These are phyloP conservation scores for Centropus bengalensis DNA, from an alignment of 2,113 vertebrate species.

Conservation along the genomic window DNA sequence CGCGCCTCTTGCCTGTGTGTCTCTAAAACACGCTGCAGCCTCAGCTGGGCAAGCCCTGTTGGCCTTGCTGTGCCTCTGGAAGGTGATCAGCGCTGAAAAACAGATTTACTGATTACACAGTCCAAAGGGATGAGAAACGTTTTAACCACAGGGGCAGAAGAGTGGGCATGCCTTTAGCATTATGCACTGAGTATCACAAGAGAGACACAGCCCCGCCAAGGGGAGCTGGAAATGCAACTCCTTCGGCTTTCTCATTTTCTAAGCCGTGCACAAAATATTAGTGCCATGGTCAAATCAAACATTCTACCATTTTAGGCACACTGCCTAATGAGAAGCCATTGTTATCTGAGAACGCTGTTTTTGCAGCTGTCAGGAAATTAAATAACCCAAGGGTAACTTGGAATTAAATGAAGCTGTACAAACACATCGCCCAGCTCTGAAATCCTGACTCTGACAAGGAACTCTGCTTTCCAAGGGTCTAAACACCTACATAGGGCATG, in stretches of 20 bases:
- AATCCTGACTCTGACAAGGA: conserved; percentile 29
- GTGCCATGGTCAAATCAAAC: conserved; percentile 51
- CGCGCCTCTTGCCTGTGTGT: background rate
- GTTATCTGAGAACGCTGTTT: conserved; percentile 63
- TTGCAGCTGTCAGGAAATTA: conserved; percentile 71
- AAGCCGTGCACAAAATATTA: conserved; percentile 8
- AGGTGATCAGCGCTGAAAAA: conserved; percentile 31
- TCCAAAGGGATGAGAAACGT: background rate
- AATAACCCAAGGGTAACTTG: conserved; percentile 58
- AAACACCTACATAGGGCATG: background rate
- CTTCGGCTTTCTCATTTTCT: background rate
- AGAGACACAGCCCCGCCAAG: background rate
- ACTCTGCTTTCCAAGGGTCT: conserved; percentile 1
- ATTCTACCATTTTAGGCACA: conserved; percentile 42
- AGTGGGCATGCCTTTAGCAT: background rate
- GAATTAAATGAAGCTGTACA: conserved; percentile 66
- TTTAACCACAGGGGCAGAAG: background rate
- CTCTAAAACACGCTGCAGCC: background rate
- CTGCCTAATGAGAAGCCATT: conserved; percentile 57
- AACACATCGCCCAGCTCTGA: conserved; percentile 38
- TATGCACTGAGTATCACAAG: background rate
- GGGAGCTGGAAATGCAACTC: conserved; percentile 8
- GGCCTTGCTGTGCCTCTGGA: background rate
- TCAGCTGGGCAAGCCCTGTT: background rate
- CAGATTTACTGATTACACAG: conserved; percentile 25